Conservation (phyloP, 2,888 invertebrate species). For the Lepidonotus clava region DNA sequence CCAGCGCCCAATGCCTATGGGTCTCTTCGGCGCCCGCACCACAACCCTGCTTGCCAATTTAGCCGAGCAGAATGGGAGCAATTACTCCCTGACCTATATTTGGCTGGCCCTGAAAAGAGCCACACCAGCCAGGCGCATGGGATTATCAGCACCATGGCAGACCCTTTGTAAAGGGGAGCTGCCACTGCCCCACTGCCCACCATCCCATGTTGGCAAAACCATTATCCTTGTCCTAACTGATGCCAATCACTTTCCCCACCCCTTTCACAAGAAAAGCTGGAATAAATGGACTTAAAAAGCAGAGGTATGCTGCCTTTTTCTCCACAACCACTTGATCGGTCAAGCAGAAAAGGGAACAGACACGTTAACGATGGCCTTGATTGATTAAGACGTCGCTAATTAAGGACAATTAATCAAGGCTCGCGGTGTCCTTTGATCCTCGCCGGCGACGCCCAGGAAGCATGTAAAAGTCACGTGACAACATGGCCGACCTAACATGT, state of each 20-base stretch:
- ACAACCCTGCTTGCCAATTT: too few relatives aligned
- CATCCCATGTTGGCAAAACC: neutral
- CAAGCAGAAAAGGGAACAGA: neutral
- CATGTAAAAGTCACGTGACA: neutral
- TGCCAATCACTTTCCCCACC: neutral
- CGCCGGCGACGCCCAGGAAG: neutral
- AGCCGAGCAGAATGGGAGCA: neutral
- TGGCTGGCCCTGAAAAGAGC: neutral
- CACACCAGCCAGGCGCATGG: neutral
- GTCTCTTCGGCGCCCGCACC: too few relatives aligned
- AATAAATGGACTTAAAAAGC: neutral
- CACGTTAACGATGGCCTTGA: constrained; percentile 8
- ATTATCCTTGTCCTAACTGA: neutral
- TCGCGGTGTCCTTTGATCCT: neutral
- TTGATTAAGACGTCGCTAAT: constrained; percentile 24
- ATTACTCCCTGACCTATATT: constrained; percentile 3
- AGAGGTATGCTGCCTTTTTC: neutral
- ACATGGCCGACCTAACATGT: neutral
- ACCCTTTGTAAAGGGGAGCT: neutral
- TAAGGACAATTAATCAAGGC: neutral
- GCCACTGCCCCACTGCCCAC: neutral
- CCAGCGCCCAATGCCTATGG: too few relatives aligned
- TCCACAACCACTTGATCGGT: neutral
- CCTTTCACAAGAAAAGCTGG: neutral
- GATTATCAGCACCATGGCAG: neutral